These are phyloP conservation scores for Gymnoscopelus braueri DNA, from an alignment of 2,797 vertebrate species.

Conservation along the genomic window DNA sequence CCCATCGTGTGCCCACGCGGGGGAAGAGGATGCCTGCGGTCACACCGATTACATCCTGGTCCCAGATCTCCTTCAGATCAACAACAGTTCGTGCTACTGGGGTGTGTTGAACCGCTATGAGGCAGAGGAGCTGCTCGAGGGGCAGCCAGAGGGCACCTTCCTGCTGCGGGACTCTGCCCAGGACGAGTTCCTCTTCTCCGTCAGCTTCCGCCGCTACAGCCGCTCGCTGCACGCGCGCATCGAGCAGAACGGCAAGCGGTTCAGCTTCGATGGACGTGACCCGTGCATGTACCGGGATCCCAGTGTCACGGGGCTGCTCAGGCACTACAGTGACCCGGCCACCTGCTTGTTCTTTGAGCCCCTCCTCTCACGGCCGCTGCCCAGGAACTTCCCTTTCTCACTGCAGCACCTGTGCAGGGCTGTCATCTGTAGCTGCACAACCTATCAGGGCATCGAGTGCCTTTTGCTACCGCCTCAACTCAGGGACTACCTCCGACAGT, in stretches of 20 bases:
- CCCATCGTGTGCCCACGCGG: conserved; percentile 59
- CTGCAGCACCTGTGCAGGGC: conserved; percentile 94
- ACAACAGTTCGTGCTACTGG: conserved; percentile 97
- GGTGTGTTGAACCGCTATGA: conserved; percentile 95
- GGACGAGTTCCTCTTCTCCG: conserved; percentile 95
- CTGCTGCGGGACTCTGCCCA: conserved; percentile 95
- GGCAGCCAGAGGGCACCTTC: conserved; percentile 96
- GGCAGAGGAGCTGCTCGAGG: conserved; percentile 93
- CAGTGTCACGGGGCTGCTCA: conserved; percentile 91
- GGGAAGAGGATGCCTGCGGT: conserved; percentile 70
- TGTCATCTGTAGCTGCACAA: conserved; percentile 91
- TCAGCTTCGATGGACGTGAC: conserved; percentile 96
- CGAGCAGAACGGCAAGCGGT: conserved; percentile 95
- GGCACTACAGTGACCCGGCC: conserved; percentile 94
- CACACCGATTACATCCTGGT: conserved; percentile 93
- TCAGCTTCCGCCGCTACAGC: conserved; percentile 96
- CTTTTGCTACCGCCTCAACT: conserved; percentile 90
- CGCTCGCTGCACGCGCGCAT: conserved; percentile 96
- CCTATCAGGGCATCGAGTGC: conserved; percentile 88
- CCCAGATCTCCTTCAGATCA: conserved; percentile 96
- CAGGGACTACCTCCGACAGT: conserved; percentile 92
- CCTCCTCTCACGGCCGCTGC: conserved; percentile 90
- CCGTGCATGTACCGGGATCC: conserved; percentile 95
- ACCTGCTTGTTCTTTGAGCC: conserved; percentile 98
- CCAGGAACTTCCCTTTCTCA: conserved; percentile 94